Evolutionary conservation across 2,888 invertebrate genomes (phyloP).

Genomic region (Leptinotarsa haldemani): DNA sequence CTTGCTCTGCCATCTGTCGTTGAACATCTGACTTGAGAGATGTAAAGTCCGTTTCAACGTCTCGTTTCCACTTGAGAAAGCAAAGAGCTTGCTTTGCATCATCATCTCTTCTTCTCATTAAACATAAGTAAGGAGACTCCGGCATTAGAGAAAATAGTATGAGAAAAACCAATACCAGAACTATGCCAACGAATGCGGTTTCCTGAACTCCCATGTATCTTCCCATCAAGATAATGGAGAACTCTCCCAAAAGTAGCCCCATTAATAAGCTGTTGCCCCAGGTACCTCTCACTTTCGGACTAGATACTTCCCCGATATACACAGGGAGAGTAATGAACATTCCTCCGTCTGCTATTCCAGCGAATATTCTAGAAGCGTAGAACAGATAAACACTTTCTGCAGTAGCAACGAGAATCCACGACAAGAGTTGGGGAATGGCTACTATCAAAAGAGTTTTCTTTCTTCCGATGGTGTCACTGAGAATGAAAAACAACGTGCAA

Average conservation of each 20-base stretch:
- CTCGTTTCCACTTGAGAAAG: constrained; percentile 47
- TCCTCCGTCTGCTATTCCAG: constrained; percentile 54
- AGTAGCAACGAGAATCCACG: constrained; percentile 50
- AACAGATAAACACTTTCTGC: constrained; percentile 54
- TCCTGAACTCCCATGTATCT: constrained; percentile 68
- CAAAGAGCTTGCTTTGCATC: constrained; percentile 52
- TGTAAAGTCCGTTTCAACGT: constrained; percentile 53
- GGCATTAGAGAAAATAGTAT: constrained; percentile 72
- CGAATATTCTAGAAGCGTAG: constrained; percentile 54
- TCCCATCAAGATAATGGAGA: constrained; percentile 64
- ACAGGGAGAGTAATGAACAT: constrained; percentile 54
- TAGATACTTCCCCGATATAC: constrained; percentile 57
- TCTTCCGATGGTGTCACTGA: constrained; percentile 56
- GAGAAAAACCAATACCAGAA: constrained; percentile 70
- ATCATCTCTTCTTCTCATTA: constrained; percentile 50
- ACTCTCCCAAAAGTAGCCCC: constrained; percentile 52
- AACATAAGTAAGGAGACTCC: constrained; percentile 65
- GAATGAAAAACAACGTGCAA: constrained; percentile 50
- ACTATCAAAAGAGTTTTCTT: constrained; percentile 54
- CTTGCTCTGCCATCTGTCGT: constrained; percentile 58
- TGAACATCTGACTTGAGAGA: constrained; percentile 52
- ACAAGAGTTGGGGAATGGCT: constrained; percentile 52
- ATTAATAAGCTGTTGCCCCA: constrained; percentile 57
- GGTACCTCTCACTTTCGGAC: constrained; percentile 55
- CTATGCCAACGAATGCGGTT: constrained; percentile 70